Evolutionary conservation across 2,113 vertebrate genomes (phyloP).

Genomic region (Aleadryas rufinucha): DNA sequence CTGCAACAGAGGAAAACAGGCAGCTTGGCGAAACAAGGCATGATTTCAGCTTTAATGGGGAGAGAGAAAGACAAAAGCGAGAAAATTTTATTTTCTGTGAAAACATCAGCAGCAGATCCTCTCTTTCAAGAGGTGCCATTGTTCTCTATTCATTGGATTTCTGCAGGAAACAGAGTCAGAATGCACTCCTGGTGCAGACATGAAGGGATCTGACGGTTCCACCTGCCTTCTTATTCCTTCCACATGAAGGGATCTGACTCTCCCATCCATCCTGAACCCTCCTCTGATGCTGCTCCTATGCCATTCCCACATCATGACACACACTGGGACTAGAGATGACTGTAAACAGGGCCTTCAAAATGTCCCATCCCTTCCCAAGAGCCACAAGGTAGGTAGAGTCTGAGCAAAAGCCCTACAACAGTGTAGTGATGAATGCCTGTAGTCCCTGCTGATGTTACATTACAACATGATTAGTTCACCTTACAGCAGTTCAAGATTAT

Average conservation of each 20-base stretch:
- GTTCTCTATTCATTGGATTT: background rate
- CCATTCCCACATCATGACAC: rapidly evolving
- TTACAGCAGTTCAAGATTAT: background rate
- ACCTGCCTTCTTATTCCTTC: background rate
- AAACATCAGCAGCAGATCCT: background rate
- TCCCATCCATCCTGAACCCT: background rate
- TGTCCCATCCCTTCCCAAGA: background rate
- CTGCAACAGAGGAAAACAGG: background rate
- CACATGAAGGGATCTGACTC: background rate
- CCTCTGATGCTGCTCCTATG: background rate
- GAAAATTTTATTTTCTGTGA: background rate
- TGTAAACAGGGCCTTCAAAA: background rate
- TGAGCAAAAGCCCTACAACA: background rate
- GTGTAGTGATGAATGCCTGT: background rate
- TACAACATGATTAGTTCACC: background rate
- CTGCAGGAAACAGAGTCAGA: background rate
- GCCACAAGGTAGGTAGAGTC: background rate
- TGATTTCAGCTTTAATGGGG: background rate
- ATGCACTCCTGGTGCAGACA: background rate
- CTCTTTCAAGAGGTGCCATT: background rate
- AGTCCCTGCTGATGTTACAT: background rate
- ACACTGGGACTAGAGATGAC: background rate
- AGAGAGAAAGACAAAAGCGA: background rate
- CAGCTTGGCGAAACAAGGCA: background rate
- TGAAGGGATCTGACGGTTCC: background rate